Base-by-base conservation (phyloP, 1,140 invertebrate species). In the Antheraea pernyi region DNA sequence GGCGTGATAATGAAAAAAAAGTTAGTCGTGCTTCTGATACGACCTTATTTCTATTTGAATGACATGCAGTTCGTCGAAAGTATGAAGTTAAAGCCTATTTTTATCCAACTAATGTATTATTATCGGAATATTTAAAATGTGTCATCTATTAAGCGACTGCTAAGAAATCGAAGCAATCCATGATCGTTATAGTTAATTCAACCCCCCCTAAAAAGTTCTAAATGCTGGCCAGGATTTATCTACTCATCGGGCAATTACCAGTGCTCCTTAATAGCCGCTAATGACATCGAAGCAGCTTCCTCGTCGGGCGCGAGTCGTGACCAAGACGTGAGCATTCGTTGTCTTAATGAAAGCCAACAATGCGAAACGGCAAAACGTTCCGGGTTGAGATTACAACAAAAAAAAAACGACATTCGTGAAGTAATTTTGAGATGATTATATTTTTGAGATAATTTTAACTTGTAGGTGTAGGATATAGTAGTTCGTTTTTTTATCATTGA, bases 281-380 rank as follows among this genome's bases (percentile, higher is more conserved):
- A 85, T 86, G 80, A 78, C 79, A 67, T 72, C 69, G 70, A 36
- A 61, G 63, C 69, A 58, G 79, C 80, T 84, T 86, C 82, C 85
- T 85, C 61, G 65, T 59, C 53, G 37, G 37, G 22, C 19, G 59
- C 62, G 62, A 74, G 78, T 75, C 78, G 78, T 82, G 77, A 79
- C 78, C 74, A 53, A 18, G 65, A 37, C 65, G 19, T 65, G 22
- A 63, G 22, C 61, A 36, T n/a, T 63, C 61, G 61, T 37, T 53
- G 46, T 63, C 61, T 63, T 63, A 63, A 63, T 63, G 61, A 63
- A 63, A 13, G 61, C 61, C 61, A 30, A 13, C 37, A 37, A 37
- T 30, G 37, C 61, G 19, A 63, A 63, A 37, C 61, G 61, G 61
- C 61, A 63, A 63, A 36, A 63, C 46, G 9, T 53, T 53, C 30